Conservation (phyloP, 2,113 vertebrate genomes). For the Tor tambroides region DNA sequence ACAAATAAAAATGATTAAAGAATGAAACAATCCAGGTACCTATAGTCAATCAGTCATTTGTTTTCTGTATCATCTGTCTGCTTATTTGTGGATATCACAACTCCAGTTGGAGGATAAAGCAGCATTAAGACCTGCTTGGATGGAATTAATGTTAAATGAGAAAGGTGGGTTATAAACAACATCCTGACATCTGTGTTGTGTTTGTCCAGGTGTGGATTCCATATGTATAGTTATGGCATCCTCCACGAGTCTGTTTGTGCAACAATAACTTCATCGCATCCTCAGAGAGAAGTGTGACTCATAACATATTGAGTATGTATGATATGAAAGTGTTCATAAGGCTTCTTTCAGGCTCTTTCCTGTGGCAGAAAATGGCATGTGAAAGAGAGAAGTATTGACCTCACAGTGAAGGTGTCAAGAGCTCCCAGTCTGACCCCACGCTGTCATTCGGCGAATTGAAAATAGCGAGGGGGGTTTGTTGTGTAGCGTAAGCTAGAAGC, state of each 20-base stretch:
- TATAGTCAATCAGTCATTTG: background rate
- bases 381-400: conserved; percentile 7
- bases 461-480: conserved; percentile 27
- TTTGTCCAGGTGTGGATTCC: conserved; percentile 1
- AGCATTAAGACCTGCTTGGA: background rate
- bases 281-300: background rate
- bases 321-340: background rate
- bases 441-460: conserved; percentile 30
- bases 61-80: background rate
- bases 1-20: background rate
- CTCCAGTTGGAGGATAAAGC: conserved; percentile 11
- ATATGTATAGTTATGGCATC: background rate
- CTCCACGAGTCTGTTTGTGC: background rate
- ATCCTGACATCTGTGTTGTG: conserved; percentile 6
- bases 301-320: background rate
- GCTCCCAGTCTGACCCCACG: conserved; percentile 21
- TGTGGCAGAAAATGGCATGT: background rate
- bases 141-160: background rate
- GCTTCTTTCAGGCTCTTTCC: background rate
- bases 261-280: background rate
- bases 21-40: background rate
- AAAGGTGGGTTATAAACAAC: background rate
- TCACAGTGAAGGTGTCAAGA: conserved; percentile 25
- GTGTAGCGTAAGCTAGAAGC: conserved; percentile 42
- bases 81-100: background rate